Evolutionary conservation across 2,797 vertebrate genomes (phyloP).

Genomic region (Acrossocheilus fasciatus): DNA sequence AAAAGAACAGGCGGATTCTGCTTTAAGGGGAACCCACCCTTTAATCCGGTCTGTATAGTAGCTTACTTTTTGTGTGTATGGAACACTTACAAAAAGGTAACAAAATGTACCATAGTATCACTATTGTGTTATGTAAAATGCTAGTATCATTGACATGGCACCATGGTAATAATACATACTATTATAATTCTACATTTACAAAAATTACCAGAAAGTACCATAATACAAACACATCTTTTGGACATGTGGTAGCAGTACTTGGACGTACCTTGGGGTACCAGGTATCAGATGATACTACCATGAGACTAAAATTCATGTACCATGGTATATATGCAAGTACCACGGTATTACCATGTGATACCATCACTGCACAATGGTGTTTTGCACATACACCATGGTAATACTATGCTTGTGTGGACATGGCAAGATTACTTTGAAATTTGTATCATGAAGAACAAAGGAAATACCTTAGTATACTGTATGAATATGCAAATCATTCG

Average conservation of each 20-base stretch:
- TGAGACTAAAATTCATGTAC: neutral
- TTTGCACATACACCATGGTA: neutral
- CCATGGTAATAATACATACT: neutral
- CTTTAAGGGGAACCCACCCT: constrained; percentile 35
- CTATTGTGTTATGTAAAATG: neutral
- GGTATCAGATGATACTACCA: neutral
- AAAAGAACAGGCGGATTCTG: constrained; percentile 50
- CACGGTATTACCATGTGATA: neutral
- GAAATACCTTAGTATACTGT: neutral
- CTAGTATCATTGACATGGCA: neutral
- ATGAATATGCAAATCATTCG: neutral
- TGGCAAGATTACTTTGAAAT: neutral
- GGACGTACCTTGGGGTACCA: neutral
- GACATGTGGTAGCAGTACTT: neutral
- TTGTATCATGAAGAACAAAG: neutral
- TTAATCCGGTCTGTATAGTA: constrained; percentile 14
- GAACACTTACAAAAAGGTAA: neutral
- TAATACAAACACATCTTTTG: neutral
- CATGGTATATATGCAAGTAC: neutral
- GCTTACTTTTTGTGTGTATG: neutral
- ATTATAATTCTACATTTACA: neutral
- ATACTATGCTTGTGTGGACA: neutral
- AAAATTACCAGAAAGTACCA: neutral
- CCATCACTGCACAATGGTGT: neutral
- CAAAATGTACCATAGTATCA: neutral